phyloP scores from a whole-genome alignment of 2,797 vertebrate species.

The Nasua narica region DNA sequence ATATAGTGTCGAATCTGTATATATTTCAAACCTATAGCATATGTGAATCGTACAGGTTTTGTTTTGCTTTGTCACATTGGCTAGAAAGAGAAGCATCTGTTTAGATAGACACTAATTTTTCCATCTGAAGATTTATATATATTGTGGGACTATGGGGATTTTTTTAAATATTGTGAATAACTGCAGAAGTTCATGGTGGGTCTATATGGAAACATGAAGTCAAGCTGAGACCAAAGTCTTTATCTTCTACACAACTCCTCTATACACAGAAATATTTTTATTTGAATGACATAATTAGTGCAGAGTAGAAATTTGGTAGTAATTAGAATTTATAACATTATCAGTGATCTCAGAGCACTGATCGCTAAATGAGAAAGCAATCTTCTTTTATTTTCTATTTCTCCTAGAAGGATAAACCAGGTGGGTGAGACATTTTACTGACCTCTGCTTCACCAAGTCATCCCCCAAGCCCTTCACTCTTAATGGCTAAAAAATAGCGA shows the following conservation, averaged over 20 bases:
- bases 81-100: background rate
- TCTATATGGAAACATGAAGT: background rate
- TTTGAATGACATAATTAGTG: slow-evolving; percentile 7
- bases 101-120: background rate
- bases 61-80: background rate
- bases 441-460: background rate
- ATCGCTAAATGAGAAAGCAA: slow-evolving; percentile 12
- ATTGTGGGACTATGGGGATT: background rate
- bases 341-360: background rate
- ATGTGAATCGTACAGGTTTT: background rate
- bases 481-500: background rate
- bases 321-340: background rate
- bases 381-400: background rate
- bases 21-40: background rate
- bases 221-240: background rate
- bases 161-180: background rate
- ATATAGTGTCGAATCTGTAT: background rate
- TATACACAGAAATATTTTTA: background rate
- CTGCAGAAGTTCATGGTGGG: background rate
- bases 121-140: background rate
- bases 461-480: background rate
- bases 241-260: background rate
- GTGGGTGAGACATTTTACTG: background rate
- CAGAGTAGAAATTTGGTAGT: background rate
- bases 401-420: background rate